Evolutionary conservation across 2,113 vertebrate genomes (phyloP), one percentile per base, ranked within the genome.

Genomic region (Plestiodon gilberti): DNA sequence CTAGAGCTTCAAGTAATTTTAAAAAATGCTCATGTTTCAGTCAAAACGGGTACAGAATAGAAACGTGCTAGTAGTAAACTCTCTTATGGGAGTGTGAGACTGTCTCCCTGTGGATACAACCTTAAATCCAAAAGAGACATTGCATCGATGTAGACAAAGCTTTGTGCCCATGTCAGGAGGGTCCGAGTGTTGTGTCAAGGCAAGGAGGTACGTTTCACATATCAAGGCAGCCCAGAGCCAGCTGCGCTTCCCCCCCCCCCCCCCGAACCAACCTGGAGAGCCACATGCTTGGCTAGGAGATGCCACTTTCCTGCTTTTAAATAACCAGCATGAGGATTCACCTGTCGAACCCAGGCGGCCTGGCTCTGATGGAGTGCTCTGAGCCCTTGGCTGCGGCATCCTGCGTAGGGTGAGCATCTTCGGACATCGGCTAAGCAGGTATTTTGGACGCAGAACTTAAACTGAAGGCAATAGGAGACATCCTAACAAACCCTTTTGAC

Each of bases 1-100:
- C 91, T 92, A 95, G 94, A 96, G 91, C 93, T 96, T 94, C 76
- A 86, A 94, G 93, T 91, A 9, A 43, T 78, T 35, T 69, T 77
- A 76, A 79, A 59, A 84, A 43, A 0, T 0, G 17, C 55, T 92
- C 81, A 73, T 81, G 71, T 87, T 83, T 82, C 48, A 22, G 62
- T 87, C 48, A 13, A 83, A 80, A 89, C 38, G 18, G 85, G 65
- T 85, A 90, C 64, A 83, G 87, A 78, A 84, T 89, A 92, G 40
- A 91, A 90, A 92, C 92, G 84, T 65, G 25, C 73, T 71, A 82
- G 86, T 67, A 3, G 69, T 67, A 89, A 78, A 79, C 33, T 62
- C 79, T 88, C 17, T 84, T 38, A 61, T 3, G 0, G 0, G 85
- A 76, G 48, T 48, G 43, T 48, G 43, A 30, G 22, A 9, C 48